These are phyloP conservation scores for Pseudococcus viburni DNA, from an alignment of 2,888 invertebrate species.

Conservation along the genomic window DNA sequence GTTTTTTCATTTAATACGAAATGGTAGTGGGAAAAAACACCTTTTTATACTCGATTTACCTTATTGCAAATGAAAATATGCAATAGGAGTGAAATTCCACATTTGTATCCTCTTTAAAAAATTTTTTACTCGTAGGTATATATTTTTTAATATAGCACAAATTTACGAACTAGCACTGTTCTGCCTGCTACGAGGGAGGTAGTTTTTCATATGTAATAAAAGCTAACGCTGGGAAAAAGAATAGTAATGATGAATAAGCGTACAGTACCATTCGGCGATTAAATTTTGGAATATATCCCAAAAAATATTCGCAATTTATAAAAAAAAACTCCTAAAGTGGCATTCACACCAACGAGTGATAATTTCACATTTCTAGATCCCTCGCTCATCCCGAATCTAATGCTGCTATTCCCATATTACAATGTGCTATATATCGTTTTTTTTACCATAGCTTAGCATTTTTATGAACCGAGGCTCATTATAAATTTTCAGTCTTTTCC, in stretches of 20 bases:
- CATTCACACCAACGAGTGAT: neutral
- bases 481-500: neutral
- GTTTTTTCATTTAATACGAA: neutral
- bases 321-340: neutral
- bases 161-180: neutral
- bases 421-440: neutral
- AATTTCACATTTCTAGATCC: neutral
- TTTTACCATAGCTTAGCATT: conserved; percentile 3
- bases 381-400: neutral
- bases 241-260: neutral
- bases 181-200: neutral
- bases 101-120: neutral
- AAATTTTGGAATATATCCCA: neutral
- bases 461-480: neutral
- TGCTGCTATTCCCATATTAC: neutral
- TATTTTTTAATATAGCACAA: neutral
- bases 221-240: neutral
- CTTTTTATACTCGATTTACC: conserved; percentile 22
- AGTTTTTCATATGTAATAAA: neutral
- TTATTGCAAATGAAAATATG: neutral
- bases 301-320: neutral
- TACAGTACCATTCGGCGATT: neutral
- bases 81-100: neutral
- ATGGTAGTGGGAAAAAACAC: neutral
- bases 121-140: neutral